phyloP scores from a whole-genome alignment of 2,888 invertebrate species.

The Congeria kusceri region DNA sequence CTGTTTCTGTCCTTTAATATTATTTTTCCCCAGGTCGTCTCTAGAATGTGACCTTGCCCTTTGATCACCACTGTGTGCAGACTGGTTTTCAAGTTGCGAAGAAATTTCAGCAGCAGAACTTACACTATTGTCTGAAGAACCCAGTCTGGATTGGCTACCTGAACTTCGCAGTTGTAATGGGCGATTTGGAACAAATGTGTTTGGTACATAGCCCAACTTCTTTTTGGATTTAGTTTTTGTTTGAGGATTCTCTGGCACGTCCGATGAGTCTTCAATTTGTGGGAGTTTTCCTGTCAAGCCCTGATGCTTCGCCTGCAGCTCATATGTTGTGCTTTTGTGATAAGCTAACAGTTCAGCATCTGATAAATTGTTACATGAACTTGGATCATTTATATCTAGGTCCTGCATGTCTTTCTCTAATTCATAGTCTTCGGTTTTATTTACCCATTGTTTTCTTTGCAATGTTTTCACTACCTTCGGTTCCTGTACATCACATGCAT shows the following conservation, averaged over 20 bases:
- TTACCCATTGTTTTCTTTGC: slow-evolving; percentile 58
- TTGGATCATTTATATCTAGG: slow-evolving; percentile 2
- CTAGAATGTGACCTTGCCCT: not conserved
- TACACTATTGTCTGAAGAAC: slow-evolving; percentile 12
- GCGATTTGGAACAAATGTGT: slow-evolving; percentile 74
- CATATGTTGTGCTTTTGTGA: slow-evolving; percentile 8
- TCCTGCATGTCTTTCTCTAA: slow-evolving; percentile 20
- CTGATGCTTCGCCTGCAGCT: not conserved
- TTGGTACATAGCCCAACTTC: slow-evolving; percentile 71
- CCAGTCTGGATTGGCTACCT: slow-evolving; percentile 67
- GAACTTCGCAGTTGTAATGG: slow-evolving; percentile 72
- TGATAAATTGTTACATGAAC: slow-evolving; percentile 2
- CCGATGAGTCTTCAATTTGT: not conserved
- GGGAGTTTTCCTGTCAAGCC: not conserved
- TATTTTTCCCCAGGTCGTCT: not conserved
- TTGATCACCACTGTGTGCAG: too few relatives aligned
- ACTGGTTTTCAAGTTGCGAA: not conserved
- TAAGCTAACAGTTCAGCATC: slow-evolving; percentile 20
- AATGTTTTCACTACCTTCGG: slow-evolving; percentile 13
- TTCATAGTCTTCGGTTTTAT: slow-evolving; percentile 38
- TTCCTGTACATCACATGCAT: not conserved
- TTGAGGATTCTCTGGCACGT: not conserved
- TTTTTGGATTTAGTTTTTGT: slow-evolving; percentile 53
- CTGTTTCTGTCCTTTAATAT: not conserved
- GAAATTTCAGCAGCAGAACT: not conserved